Percentiles rank a stretch among this genome's conserved stretches.
Conservation (phyloP, 2,797 vertebrate species). For the Enteromius unitaeniatus region DNA sequence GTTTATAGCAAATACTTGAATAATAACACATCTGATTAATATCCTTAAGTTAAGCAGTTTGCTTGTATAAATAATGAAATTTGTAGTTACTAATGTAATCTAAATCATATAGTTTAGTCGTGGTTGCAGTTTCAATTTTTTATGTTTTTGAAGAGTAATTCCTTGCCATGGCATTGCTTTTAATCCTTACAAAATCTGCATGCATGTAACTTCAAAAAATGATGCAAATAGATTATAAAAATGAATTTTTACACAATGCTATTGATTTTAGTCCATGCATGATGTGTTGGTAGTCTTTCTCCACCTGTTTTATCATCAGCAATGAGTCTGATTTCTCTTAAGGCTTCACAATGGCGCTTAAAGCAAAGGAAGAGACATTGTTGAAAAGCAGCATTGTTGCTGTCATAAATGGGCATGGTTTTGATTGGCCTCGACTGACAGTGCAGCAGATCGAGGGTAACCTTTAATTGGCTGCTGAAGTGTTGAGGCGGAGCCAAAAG, state of each 20-base stretch:
- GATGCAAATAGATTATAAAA: background rate
- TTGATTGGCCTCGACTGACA: slow-evolving; percentile 20
- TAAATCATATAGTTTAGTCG: too few relatives aligned
- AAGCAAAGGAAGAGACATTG: background rate
- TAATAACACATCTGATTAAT: background rate
- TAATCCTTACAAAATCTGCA: background rate
- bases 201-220: background rate
- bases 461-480: slow-evolving; percentile 63
- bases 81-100: too few relatives aligned
- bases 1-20: background rate
- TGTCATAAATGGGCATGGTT: background rate
- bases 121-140: background rate
- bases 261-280: background rate
- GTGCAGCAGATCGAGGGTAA: slow-evolving; percentile 36
- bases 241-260: background rate
- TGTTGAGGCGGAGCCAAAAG: slow-evolving; percentile 58
- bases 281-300: background rate
- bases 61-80: too few relatives aligned
- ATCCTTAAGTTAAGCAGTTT: background rate
- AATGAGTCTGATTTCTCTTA: background rate
- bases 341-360: background rate
- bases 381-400: background rate
- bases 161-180: background rate
- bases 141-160: background rate
- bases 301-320: background rate